Percentiles rank a stretch among this genome's conserved stretches.
Conservation (phyloP, 2,888 invertebrate genomes). For the Cyclophora albipunctata region DNA sequence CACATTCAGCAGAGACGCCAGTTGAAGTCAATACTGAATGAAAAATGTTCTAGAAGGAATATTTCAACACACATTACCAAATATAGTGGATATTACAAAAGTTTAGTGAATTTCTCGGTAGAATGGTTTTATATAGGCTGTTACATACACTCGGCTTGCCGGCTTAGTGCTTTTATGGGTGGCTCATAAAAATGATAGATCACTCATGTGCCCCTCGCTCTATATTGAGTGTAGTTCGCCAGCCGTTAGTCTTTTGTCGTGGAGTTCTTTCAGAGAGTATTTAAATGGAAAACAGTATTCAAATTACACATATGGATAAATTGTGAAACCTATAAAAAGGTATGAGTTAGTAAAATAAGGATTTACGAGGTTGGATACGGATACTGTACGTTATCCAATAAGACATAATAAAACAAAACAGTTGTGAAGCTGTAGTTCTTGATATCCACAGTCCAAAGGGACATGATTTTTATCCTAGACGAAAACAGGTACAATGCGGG, state of each 20-base stretch:
- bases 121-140: constrained; percentile 65
- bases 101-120: constrained; percentile 53
- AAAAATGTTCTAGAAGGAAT: not conserved
- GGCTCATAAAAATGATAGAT: constrained; percentile 70
- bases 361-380: no score
- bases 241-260: constrained; percentile 2
- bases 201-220: constrained; percentile 28
- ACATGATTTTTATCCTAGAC: no score
- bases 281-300: not conserved
- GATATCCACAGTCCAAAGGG: no score
- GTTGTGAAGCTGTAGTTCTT: no score
- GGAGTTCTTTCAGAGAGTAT: not conserved
- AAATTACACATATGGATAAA: no score
- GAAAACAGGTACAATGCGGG: no score
- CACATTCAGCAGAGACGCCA: no score
- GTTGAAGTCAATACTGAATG: no score
- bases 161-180: constrained; percentile 59
- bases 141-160: constrained; percentile 66
- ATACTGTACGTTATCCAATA: no score
- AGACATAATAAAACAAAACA: no score
- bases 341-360: no score
- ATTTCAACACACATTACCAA: constrained; percentile 21
- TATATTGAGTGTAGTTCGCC: constrained; percentile 12
- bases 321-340: not conserved
- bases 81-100: constrained; percentile 47